Evolutionary conservation across 2,888 invertebrate species (phyloP).

Genomic region (Eremobia ochroleuca): DNA sequence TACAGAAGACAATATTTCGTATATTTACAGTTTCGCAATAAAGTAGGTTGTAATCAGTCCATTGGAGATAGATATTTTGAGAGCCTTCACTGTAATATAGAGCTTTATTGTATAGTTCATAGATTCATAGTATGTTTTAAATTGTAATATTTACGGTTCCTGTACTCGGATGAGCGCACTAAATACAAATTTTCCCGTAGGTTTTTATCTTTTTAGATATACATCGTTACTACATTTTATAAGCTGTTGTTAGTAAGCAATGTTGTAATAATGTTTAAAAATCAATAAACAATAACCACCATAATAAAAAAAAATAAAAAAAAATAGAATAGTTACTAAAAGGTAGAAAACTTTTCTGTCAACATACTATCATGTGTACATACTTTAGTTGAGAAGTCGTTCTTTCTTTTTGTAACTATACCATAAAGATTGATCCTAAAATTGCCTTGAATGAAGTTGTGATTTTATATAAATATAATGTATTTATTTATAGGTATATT

Average conservation of each 20-base stretch:
- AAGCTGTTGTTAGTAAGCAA: slow-evolving; percentile 67
- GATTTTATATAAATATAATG: slow-evolving; percentile 79
- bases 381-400: slow-evolving; percentile 22
- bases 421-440: slow-evolving; percentile 60
- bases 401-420: slow-evolving; percentile 49
- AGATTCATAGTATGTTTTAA: slow-evolving; percentile 67
- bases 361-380: slow-evolving; percentile 8
- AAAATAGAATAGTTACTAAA: slow-evolving; percentile 22
- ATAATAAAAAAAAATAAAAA: slow-evolving; percentile 46
- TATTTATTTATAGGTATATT: slow-evolving; percentile 82
- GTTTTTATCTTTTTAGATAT: slow-evolving; percentile 57
- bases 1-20: slow-evolving; percentile 49
- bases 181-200: slow-evolving; percentile 53
- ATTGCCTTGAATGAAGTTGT: slow-evolving; percentile 83
- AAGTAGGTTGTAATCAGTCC: slow-evolving; percentile 37
- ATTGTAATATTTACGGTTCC: slow-evolving; percentile 77
- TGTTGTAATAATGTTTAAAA: slow-evolving; percentile 62
- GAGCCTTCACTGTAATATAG: slow-evolving; percentile 76
- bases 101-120: slow-evolving; percentile 74
- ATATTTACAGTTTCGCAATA: slow-evolving; percentile 60
- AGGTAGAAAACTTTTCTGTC: slow-evolving; percentile 4
- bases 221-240: slow-evolving; percentile 71
- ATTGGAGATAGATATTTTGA: slow-evolving; percentile 51
- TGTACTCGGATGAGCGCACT: slow-evolving; percentile 66
- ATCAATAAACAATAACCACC: slow-evolving; percentile 58